phyloP scores from a whole-genome alignment of 2,888 invertebrate genomes.

The Saturnia japonica region DNA sequence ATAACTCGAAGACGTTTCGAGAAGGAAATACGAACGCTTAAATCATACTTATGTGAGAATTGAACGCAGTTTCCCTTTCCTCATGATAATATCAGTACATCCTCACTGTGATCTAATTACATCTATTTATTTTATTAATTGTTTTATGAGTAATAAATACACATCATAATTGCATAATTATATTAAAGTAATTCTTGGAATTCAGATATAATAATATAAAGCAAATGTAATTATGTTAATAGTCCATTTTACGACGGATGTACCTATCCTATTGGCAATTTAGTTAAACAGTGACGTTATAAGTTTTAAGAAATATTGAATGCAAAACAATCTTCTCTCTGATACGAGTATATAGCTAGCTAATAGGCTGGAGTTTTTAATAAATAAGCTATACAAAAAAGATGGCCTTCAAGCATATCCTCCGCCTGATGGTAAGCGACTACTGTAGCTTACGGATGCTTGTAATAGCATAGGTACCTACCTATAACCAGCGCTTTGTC shows the following conservation, averaged over 20 bases:
- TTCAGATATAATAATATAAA: no score
- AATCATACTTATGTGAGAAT: constrained; percentile 12
- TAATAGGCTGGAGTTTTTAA: no score
- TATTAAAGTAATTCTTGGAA: neutral
- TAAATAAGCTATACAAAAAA: no score
- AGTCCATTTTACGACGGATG: neutral
- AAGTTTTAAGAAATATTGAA: neutral
- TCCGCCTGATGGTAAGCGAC: no score
- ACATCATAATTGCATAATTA: neutral
- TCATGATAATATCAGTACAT: constrained; percentile 22
- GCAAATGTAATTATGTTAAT: neutral
- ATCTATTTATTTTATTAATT: constrained; percentile 18
- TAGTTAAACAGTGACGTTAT: neutral
- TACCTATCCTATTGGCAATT: neutral
- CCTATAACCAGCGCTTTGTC: no score
- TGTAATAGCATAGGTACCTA: no score
- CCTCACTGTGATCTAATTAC: constrained; percentile 16
- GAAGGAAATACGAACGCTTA: neutral
- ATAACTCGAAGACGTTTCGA: neutral
- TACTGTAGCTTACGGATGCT: no score
- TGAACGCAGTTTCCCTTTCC: constrained; percentile 23
- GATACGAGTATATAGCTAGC: neutral
- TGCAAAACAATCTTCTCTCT: neutral
- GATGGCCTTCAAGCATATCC: no score
- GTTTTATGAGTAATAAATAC: constrained; percentile 15